Conservation (phyloP, 1,140 invertebrate genomes). For the Papilio dardanus region DNA sequence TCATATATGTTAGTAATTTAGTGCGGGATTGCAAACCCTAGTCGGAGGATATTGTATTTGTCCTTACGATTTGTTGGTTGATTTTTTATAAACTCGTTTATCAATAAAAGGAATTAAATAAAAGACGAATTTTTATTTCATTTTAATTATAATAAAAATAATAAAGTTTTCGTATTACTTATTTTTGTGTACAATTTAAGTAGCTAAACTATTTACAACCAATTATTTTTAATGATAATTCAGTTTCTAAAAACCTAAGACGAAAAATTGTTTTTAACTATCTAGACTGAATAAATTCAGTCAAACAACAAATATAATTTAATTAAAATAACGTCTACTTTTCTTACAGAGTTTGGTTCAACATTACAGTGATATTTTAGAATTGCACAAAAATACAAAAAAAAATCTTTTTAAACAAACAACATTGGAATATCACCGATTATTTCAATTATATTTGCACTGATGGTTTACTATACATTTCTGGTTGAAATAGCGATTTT, state of each 20-base stretch:
- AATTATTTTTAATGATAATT: not conserved
- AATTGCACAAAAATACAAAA: no score
- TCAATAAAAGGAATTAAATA: no score
- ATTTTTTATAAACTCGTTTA: no score
- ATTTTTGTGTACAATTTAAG: conserved; percentile 17
- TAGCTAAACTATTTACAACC: not conserved
- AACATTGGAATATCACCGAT: no score
- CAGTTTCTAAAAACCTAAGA: not conserved
- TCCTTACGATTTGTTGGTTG: not conserved
- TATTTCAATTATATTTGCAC: no score
- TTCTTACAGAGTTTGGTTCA: no score
- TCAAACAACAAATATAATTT: not conserved
- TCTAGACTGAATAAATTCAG: conserved; percentile 4
- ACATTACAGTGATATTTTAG: no score
- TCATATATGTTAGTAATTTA: no score
- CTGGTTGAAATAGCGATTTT: not conserved
- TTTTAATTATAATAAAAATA: conserved; percentile 51
- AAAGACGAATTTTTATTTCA: conserved; percentile 44
- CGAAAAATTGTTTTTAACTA: no score
- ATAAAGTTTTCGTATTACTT: conserved; percentile 34
- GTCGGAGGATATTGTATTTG: not conserved
- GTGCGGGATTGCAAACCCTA: no score
- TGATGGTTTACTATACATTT: not conserved
- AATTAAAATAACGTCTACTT: no score
- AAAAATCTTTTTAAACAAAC: no score